Percentiles rank a stretch among this genome's conserved stretches.
phyloP scores from a whole-genome alignment of 2,888 invertebrate species.

The Fabriciana adippe region DNA sequence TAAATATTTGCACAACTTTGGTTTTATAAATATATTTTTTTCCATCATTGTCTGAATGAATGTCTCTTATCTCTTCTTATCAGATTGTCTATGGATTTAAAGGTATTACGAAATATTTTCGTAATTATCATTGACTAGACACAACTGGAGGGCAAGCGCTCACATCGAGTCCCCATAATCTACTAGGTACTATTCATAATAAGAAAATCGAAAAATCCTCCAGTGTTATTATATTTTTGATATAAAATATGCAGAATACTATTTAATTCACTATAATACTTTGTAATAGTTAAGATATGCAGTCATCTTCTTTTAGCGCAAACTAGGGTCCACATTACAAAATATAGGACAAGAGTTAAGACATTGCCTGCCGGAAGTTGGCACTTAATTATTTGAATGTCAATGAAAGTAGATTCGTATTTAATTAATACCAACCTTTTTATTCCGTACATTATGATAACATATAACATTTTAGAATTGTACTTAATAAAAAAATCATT shows the following conservation, averaged over 20 bases:
- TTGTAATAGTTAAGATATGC: no score
- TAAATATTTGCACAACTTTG: conserved; percentile 78
- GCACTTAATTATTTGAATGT: conserved; percentile 86
- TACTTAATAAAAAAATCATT: conserved; percentile 55
- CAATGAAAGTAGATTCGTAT: conserved; percentile 84
- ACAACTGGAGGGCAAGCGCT: conserved; percentile 80
- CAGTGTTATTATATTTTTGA: conserved; percentile 65
- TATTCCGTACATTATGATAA: conserved; percentile 84
- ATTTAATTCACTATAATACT: no score
- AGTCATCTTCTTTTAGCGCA: no score
- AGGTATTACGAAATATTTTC: conserved; percentile 69
- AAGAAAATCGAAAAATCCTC: conserved; percentile 70
- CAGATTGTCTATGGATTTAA: conserved; percentile 80
- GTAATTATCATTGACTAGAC: conserved; percentile 77
- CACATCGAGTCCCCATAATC: conserved; percentile 79
- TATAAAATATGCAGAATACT: no score
- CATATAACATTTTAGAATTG: conserved; percentile 77
- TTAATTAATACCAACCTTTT: conserved; percentile 45
- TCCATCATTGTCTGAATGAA: conserved; percentile 81
- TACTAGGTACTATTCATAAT: no score
- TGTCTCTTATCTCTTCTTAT: conserved; percentile 71
- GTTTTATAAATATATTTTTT: conserved; percentile 71
- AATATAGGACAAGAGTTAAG: no score
- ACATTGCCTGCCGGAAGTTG: conserved; percentile 86
- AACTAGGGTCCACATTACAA: no score